Percentiles rank a stretch among this genome's conserved stretches.
phyloP scores from a whole-genome alignment of 2,113 vertebrate species.

The Marcusenius ussheri region DNA sequence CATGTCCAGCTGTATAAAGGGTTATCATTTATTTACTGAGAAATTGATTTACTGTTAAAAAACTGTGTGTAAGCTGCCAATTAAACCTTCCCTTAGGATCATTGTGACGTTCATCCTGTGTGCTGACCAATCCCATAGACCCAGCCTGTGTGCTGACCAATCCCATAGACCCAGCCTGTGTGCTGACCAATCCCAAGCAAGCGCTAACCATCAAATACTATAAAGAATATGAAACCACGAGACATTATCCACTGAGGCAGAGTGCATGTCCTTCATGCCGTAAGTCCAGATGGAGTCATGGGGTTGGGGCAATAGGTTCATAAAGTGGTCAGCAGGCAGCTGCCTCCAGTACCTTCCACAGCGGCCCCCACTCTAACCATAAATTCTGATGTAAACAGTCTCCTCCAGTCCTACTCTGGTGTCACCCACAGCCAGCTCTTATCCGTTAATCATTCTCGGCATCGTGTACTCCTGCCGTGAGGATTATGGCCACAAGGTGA shows the following conservation, averaged over 20 bases:
- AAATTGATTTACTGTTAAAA: not conserved
- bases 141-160: not conserved
- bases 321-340: not conserved
- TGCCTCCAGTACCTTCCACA: not conserved
- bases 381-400: not conserved
- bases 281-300: not conserved
- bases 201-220: not conserved
- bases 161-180: not conserved
- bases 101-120: not conserved
- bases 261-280: not conserved
- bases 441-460: not conserved
- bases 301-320: not conserved
- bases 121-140: not conserved
- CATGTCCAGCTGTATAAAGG: not conserved
- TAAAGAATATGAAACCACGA: not conserved
- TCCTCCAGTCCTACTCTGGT: not conserved
- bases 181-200: not conserved
- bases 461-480: not conserved
- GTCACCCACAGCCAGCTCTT: not conserved
- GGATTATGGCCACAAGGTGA: not conserved
- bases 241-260: not conserved
- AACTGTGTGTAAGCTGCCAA: not conserved
- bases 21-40: not conserved
- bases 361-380: not conserved
- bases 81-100: not conserved